Evolutionary conservation across 2,113 vertebrate species (phyloP), one percentile per base, ranked within the genome.

Genomic region (Otis tarda): DNA sequence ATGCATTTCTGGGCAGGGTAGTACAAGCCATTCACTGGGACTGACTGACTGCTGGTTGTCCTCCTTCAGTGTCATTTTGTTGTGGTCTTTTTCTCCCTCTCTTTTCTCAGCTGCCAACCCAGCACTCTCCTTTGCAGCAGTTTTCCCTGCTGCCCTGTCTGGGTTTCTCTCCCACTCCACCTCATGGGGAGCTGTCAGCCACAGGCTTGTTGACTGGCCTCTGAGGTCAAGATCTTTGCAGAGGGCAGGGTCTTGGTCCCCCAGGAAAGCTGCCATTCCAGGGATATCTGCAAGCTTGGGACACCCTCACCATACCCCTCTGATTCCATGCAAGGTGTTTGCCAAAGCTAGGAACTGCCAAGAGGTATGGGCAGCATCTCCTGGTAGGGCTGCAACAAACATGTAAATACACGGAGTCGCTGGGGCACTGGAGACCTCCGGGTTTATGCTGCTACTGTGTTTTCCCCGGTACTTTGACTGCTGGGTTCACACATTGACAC

Each of bases 361-460:
- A 5, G 52, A 28, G 15, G 21, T 77, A 13, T 0, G 56, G 64
- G 23, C 0, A 0, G 39, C n/a, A 14, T 31, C 30, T 22, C 16
- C 31, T 50, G 28, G 28, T 21, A 37, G 35, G 30, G 69, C 50
- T 65, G 35, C 59, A 33, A 53, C 49, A 52, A n/a, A 30, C 49
- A 24, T 31, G 3, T 21, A 61, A 77, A 45, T 23, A 57, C 28
- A 33, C 22, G 4, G 60, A 83, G 53, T 7, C 27, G 35, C 19
- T 47, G 55, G 45, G 55, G 49, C 50, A 41, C 31, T 20, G n/a
- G 56, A 60, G n/a, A 84, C 37, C 30, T 69, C 50, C 0, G 2
- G 31, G 45, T 55, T 89, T 49, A 45, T 33, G 35, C 57, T 60
- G 53, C 76, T 86, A 61, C 76, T 53, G 41, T 35, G 52, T 52